Conservation (phyloP, 2,113 vertebrate genomes). For the Dolichotis patagonum region DNA sequence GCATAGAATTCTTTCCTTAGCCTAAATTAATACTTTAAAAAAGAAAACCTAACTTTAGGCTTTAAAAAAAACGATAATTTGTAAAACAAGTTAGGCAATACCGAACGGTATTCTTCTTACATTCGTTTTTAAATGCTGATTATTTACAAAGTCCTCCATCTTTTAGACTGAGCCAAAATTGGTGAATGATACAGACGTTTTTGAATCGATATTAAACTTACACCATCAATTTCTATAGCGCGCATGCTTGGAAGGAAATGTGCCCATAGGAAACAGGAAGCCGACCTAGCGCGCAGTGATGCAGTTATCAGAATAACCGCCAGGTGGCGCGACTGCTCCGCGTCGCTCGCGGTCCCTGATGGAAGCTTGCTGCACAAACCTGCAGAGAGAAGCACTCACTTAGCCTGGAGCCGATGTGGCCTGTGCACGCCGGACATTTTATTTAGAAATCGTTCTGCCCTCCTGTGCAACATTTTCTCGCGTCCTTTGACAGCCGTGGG, state of each 20-base stretch:
- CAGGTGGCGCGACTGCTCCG: conserved; percentile 82
- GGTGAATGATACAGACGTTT: neutral
- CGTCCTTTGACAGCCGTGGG: conserved; percentile 3
- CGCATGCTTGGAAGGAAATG: conserved; percentile 44
- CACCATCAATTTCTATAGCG: neutral
- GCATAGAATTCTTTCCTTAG: neutral
- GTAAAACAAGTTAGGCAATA: neutral
- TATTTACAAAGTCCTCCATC: neutral
- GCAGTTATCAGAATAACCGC: conserved; percentile 77
- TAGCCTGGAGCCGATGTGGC: neutral
- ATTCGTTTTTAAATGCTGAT: neutral
- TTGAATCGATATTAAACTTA: neutral
- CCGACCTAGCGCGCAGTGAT: neutral
- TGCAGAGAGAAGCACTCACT: too few species aligned
- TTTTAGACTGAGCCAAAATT: neutral
- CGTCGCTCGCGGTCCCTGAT: neutral
- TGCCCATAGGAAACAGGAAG: neutral
- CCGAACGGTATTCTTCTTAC: neutral
- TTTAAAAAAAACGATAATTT: neutral
- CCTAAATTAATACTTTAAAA: neutral
- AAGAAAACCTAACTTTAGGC: neutral
- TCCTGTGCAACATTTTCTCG: neutral
- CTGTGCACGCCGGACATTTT: conserved; percentile 35
- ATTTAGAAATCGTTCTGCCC: conserved; percentile 46
- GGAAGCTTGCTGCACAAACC: conserved; percentile 29